Conservation (phyloP, 2,797 vertebrate genomes). For the Argya squamiceps region DNA sequence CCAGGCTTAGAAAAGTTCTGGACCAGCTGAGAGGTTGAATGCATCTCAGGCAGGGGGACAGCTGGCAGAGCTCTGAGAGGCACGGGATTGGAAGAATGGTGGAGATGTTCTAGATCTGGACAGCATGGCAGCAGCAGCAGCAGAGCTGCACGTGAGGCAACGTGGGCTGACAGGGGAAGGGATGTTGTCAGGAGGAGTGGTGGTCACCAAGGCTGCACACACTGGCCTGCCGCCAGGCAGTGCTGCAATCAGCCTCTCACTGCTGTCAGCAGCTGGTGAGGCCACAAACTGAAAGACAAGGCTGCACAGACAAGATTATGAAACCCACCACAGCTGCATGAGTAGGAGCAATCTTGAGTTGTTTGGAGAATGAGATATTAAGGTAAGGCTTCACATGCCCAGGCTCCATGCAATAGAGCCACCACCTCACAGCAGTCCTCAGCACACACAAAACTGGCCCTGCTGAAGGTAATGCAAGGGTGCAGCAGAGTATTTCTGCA, state of each 20-base stretch:
- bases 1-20: not conserved
- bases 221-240: not conserved
- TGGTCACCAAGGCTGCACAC: not conserved
- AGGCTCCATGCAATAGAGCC: not conserved
- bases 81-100: fast-evolving
- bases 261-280: not conserved
- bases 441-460: not conserved
- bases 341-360: not conserved
- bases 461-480: not conserved
- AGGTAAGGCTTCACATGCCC: not conserved
- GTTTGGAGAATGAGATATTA: not conserved
- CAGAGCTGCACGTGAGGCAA: not conserved
- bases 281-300: not conserved
- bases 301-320: not conserved
- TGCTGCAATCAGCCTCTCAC: not conserved
- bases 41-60: not conserved
- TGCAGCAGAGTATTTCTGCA: not conserved
- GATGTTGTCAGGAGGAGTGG: not conserved
- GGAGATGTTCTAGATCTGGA: not conserved
- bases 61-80: not conserved
- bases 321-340: not conserved
- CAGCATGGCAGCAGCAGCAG: not conserved
- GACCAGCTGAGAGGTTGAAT: not conserved
- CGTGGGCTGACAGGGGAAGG: not conserved
- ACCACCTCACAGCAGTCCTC: not conserved